Conservation (phyloP, 2,888 invertebrate genomes). For the Apodemia zela region DNA sequence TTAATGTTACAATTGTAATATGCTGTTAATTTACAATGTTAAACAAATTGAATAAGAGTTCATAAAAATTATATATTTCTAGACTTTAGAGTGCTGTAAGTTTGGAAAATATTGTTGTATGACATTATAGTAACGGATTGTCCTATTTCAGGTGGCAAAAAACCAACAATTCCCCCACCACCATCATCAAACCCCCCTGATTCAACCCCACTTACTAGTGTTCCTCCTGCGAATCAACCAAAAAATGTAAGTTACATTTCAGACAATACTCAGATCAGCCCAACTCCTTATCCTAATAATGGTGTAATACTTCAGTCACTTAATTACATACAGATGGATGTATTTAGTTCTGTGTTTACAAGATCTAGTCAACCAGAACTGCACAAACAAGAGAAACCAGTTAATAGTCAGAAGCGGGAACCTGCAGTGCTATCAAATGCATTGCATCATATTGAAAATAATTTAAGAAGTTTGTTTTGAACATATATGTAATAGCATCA, state of each 20-base stretch:
- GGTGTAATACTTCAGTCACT: slow-evolving; percentile 68
- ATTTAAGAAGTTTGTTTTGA: slow-evolving; percentile 71
- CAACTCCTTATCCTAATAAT: slow-evolving; percentile 67
- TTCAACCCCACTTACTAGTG: slow-evolving; percentile 33
- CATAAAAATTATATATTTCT: too few species aligned
- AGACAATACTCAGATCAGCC: slow-evolving; percentile 33
- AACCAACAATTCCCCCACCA: slow-evolving; percentile 39
- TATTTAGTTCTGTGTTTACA: slow-evolving; percentile 63
- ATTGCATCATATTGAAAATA: slow-evolving; percentile 63
- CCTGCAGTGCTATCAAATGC: slow-evolving; percentile 58
- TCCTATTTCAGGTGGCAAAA: slow-evolving; percentile 47
- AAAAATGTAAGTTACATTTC: slow-evolving; percentile 33
- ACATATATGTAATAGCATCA: slow-evolving; percentile 24
- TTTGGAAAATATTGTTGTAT: background rate
- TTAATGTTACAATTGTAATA: too few species aligned
- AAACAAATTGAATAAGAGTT: too few species aligned
- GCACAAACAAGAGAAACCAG: slow-evolving; percentile 39
- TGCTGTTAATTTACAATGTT: too few species aligned
- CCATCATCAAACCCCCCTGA: slow-evolving; percentile 33
- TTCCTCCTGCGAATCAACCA: slow-evolving; percentile 33
- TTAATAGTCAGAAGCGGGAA: slow-evolving; percentile 43
- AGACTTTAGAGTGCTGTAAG: background rate
- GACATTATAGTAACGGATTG: background rate
- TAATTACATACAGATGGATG: slow-evolving; percentile 76
- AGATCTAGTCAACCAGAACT: slow-evolving; percentile 35